Evolutionary conservation across 2,888 invertebrate species (phyloP), one percentile per base, ranked within the genome.

Genomic region (Ectemnius continuus): DNA sequence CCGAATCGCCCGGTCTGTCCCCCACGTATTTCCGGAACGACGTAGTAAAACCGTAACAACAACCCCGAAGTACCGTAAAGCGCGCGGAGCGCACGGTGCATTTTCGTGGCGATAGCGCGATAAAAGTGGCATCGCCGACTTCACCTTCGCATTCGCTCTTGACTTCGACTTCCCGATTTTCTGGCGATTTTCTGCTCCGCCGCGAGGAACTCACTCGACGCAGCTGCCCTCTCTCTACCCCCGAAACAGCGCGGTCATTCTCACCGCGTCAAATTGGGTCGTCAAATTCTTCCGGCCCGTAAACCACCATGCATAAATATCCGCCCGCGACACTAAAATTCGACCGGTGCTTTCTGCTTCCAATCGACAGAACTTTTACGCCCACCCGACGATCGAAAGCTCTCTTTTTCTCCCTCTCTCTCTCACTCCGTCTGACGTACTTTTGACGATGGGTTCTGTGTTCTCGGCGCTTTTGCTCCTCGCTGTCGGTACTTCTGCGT

Each of bases 11-110:
- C 11, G 36, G 65, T 73, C 65, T 73, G 78, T 75, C 75, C 78
- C 73, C 73, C 77, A 71, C 81, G 85, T 84, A 84, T 85, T 87
- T 87, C 84, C 84, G 78, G 83, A 88, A 88, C 87, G 87, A 87
- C 84, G 90, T 76, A 89, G 90, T 91, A 91, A 91, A 90, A 91
- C 88, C 87, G 88, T 90, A 90, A 90, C 88, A 87, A 86, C 87
- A 82, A 85, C 86, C 79, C 90, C 80, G 84, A 91, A 90, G 91
- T 90, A 85, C 89, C 89, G 88, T 91, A 91, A 90, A 90, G 89
- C 88, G 88, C 83, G 36, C 36, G 79, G 86, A 88, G 81, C 89
- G 88, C 88, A 89, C 88, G 89, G 87, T 86, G 87, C 88, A 88
- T 86, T 88, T 36, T 88, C 86, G 87, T 85, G 84, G 88, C 85